Percentiles rank a stretch among this genome's conserved stretches.
These are phyloP conservation scores for Rhorus exstirpatorius DNA, from an alignment of 2,888 invertebrate species.

Conservation along the genomic window DNA sequence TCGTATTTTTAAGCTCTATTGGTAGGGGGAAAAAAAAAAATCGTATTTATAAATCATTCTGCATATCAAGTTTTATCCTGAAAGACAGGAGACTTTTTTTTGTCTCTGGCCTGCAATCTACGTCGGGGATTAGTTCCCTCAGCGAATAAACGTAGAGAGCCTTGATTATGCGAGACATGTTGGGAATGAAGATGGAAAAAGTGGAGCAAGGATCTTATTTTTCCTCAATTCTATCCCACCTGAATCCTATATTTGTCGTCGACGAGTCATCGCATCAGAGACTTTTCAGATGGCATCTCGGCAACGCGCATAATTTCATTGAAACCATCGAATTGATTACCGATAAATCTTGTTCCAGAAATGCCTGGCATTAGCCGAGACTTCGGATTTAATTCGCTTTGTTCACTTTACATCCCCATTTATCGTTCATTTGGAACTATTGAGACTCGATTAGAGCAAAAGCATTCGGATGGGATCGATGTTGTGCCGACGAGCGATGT, in stretches of 20 bases:
- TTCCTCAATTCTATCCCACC: no score
- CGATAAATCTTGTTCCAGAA: constrained; percentile 33
- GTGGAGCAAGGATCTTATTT: no score
- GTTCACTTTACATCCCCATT: background rate
- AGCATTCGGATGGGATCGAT: no score
- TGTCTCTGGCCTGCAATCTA: background rate
- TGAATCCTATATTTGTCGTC: no score
- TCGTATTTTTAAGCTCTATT: no score
- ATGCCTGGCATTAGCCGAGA: constrained; percentile 1
- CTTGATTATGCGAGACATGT: no score
- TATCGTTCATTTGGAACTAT: background rate
- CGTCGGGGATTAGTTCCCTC: constrained; percentile 28
- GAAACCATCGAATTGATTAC: constrained; percentile 47
- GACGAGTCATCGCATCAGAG: no score
- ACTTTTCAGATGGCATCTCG: no score
- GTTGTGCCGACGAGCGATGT: no score
- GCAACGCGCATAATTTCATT: constrained; percentile 24
- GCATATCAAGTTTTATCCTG: background rate
- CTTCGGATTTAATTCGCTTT: constrained; percentile 3
- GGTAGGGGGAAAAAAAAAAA: no score
- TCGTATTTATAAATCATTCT: background rate
- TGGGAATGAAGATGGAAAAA: no score
- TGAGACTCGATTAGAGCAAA: no score
- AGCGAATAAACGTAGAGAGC: constrained; percentile 32
- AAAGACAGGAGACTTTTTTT: background rate